Evolutionary conservation across 2,113 vertebrate genomes (phyloP), one percentile per base, ranked within the genome.

Genomic region (Microcebus griseorufus): DNA sequence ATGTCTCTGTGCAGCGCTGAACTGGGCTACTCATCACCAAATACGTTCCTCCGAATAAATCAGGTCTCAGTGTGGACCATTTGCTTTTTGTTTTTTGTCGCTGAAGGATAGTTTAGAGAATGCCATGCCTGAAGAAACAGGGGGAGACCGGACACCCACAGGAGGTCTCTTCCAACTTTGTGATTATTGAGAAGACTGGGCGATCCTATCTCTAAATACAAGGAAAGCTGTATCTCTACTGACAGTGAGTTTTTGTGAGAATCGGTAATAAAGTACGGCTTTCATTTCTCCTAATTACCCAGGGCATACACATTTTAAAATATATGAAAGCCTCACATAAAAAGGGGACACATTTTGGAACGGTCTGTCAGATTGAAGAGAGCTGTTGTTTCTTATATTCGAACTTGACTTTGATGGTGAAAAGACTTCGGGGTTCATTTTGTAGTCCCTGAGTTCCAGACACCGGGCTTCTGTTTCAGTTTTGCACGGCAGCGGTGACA

Each of bases 1-100:
- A 0, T 2, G 2, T 79, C 32, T 67, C 34, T 76, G 16, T 93
- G 37, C 1, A 85, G 34, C 51, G 25, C 6, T 95, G 37, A 90
- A 27, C 55, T 72, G 64, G 25, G 45, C 5, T 22, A 60, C 13
- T 88, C 10, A 39, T n/a, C 51, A 32, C 67, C 45, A 86, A 73
- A 48, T 90, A 93, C 0, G 0, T 83, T 97, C 83, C 78, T 96
- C 20, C 83, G 18, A 97, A 73, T 96, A 95, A 69, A 86, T 67
- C 5, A 64, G 10, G 6, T 64, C 29, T 73, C 45, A n/a, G 5
- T 11, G 42, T 70, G 37, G 60, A 75, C 53, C 32, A 45, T 79
- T 78, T 78, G 6, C 25, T 60, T 70, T 65, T 45, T n/a, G n/a
- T n/a, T 45, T 45, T 39, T 91, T 84, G 53, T 53, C 75, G 53